Base-by-base conservation (phyloP, 1,140 invertebrate genomes). In the Pemphigus obesinymphae region DNA sequence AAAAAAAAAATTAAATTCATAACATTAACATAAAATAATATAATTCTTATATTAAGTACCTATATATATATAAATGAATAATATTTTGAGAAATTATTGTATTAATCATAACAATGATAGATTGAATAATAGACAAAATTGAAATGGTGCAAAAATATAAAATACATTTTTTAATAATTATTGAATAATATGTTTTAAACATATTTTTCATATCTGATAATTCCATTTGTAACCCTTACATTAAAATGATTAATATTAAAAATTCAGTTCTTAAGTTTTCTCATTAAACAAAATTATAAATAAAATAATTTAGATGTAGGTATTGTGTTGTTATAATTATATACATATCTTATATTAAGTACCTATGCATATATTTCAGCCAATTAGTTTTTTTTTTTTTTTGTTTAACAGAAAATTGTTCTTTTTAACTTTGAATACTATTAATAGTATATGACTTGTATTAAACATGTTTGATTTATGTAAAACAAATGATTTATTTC, bases 391-490 rank as follows among this genome's bases (percentile, higher is more conserved):
- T n/a, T n/a, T n/a, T n/a, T n/a, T n/a, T n/a, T n/a, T n/a, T 45
- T 66, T 66, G 29, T 68, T 3, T 37, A 40, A 0, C 20, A 11
- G n/a, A 37, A 37, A 23, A 68, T 3, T 37, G 29, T 68, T n/a
- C 37, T 66, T 37, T 68, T 68, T n/a, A 3, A 68, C 10, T 68
- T 68, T 43, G 7, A 70, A 15, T 13, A 70, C 15, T 70, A 70
- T 43, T 26, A 40, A 23, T 70, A 43, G 1, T 23, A 26, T 43
- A 31, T 23, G 34, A 70, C 3, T 20, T 34, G 43, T 43, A 73
- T 23, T 45, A 43, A 82, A 80, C 40, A 72, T 82, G 53, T 84
- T 75, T 82, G 48, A 17, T 37, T 66, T 2, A 66, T 66, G 6
- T 31, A 34, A 34, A 34, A 34, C 20, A 34, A 0, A 31, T 75